Conservation (phyloP, 2,113 vertebrate genomes). For the Loxodonta africana region DNA sequence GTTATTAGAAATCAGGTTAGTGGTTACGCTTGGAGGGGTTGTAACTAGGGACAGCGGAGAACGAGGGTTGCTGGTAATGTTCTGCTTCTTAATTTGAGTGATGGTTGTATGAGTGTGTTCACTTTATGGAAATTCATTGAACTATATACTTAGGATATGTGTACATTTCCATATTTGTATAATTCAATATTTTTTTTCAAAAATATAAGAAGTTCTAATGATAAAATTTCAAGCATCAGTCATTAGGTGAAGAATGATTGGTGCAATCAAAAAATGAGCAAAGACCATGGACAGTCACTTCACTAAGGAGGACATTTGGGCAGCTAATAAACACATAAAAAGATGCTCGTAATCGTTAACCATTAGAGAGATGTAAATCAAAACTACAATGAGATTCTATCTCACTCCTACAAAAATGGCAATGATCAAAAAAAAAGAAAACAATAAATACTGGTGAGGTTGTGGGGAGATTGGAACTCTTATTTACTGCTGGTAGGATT, state of each 20-base stretch:
- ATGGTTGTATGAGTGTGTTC: background rate
- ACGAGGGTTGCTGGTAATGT: background rate
- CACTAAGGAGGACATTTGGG: too few relatives aligned
- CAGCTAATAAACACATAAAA: too few relatives aligned
- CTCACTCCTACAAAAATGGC: too few relatives aligned
- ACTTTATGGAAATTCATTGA: background rate
- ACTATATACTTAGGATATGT: background rate
- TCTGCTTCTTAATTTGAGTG: conserved; percentile 11
- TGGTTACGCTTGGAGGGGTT: background rate
- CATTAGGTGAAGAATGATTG: background rate
- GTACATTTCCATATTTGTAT: background rate
- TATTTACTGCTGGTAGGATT: too few relatives aligned
- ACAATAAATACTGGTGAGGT: too few relatives aligned
- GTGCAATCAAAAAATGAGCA: too few relatives aligned
- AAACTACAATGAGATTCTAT: too few relatives aligned
- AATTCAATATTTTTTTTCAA: background rate
- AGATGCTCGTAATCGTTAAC: too few relatives aligned
- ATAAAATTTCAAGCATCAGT: background rate
- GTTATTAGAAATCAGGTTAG: conserved; percentile 29
- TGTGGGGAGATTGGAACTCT: too few relatives aligned
- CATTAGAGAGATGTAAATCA: too few relatives aligned
- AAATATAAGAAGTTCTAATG: background rate
- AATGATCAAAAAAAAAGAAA: too few relatives aligned
- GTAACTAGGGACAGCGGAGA: background rate
- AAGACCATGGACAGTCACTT: too few relatives aligned